Conservation (phyloP, 2,888 invertebrate genomes). For the Ecdyonurus torrentis region DNA sequence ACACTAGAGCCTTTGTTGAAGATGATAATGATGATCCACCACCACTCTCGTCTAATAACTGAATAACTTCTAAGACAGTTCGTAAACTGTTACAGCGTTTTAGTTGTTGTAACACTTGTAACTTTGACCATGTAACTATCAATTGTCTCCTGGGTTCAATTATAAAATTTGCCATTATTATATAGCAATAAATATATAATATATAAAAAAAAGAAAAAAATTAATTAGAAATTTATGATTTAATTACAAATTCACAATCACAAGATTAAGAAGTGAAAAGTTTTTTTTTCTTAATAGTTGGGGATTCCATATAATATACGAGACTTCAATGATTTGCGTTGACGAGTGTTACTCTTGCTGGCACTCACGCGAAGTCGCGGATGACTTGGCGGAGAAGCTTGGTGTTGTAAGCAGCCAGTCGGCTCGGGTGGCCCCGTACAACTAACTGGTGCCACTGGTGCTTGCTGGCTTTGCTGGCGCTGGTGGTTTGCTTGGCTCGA, state of each 20-base stretch:
- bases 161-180: not conserved
- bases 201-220: not conserved
- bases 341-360: too few relatives aligned
- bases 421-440: not conserved
- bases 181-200: not conserved
- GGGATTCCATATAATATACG: not conserved
- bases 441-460: not conserved
- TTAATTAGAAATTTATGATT: not conserved
- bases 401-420: not conserved
- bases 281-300: not conserved
- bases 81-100: too few relatives aligned
- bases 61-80: too few relatives aligned
- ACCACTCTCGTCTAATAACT: too few relatives aligned
- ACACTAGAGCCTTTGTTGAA: too few relatives aligned
- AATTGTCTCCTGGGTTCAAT: not conserved
- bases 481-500: not conserved
- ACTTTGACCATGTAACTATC: too few relatives aligned
- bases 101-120: too few relatives aligned
- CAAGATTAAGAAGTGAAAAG: too few relatives aligned
- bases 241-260: not conserved
- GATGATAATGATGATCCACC: too few relatives aligned
- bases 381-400: not conserved
- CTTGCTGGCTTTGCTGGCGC: not conserved
- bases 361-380: not conserved
- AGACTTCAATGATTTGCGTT: too few relatives aligned